Base-by-base conservation (phyloP, 2,888 invertebrate genomes). In the Erannis defoliaria region DNA sequence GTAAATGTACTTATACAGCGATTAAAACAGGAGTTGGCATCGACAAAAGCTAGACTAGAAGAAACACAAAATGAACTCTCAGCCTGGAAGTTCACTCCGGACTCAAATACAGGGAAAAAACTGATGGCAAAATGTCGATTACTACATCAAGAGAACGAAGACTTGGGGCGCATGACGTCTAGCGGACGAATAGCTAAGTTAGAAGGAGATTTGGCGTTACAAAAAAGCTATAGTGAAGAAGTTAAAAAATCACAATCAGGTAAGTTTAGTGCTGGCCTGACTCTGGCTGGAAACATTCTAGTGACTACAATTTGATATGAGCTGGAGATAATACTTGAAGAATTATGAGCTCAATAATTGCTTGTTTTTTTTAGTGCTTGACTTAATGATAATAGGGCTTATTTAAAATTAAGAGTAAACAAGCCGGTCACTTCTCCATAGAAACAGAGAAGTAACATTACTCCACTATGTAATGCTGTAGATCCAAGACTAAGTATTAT, bases 61-160 rank as follows among this genome's bases (percentile, higher is more conserved):
- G 99, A 99, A 88, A 98, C 98, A 16, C 99, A 99, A 89, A 98
- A 98, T 89, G 99, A 99, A 94, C 94, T 99, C 45, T 97, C 98
- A 57, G 99, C 99, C 2, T 99, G 99, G 99, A 99, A 99, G 90
- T 99, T 99, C 89, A 99, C 99, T 12, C 98, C 99, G n/a, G 99
- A 99, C 89, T 99, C 98, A 67, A 98, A 98, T 93, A 99, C 99
- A 46, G 99, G 99, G 68, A 99, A 99, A 90, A 96, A 99, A 72
- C 93, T 99, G 71, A 99, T 99, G 99, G 98, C 99, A 9, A 98
- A 99, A 86, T 99, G 99, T 85, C 95, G 99, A 66, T 93, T 98
- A 71, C 90, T 99, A 46, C 97, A 99, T 82, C 98, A 99, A 88
- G 99, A 99, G 88, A 99, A 99, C 88, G 99, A 99, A 87, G 99